Percentiles rank a stretch among this genome's conserved stretches.
phyloP scores from a whole-genome alignment of 1,140 invertebrate genomes.

The Macrostomum lignano region DNA sequence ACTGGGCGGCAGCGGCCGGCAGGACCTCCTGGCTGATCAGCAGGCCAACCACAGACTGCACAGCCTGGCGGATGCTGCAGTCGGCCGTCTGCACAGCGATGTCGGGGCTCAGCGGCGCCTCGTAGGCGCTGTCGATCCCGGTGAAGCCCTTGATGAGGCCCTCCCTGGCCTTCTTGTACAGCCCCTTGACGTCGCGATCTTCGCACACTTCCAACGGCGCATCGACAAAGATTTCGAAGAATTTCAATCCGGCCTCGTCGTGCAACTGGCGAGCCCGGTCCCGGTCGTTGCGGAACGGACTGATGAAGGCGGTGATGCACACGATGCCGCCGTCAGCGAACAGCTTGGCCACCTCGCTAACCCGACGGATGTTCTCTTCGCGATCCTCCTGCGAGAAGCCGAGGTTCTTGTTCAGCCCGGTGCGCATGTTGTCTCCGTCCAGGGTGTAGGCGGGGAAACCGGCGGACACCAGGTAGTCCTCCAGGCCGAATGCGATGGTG shows the following conservation, averaged over 20 bases:
- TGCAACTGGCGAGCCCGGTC: conserved; percentile 61
- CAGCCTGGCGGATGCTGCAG: too few species aligned
- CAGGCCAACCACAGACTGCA: too few species aligned
- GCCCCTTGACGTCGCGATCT: conserved; percentile 66
- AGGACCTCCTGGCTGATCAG: too few species aligned
- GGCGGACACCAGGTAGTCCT: conserved; percentile 43
- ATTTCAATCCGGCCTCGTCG: conserved; percentile 36
- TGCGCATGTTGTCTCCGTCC: conserved; percentile 86
- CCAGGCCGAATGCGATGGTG: conserved; percentile 77
- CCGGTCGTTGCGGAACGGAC: conserved; percentile 73
- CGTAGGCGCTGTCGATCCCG: conserved; percentile 80
- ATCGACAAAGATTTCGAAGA: conserved; percentile 44
- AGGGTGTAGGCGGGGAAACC: conserved; percentile 70
- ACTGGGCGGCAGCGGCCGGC: too few species aligned
- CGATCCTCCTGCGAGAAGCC: conserved; percentile 71
- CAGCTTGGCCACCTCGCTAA: conserved; percentile 81
- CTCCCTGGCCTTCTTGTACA: conserved; percentile 84
- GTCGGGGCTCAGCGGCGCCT: conserved; percentile 56
- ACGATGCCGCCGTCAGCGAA: conserved; percentile 90
- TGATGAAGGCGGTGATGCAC: conserved; percentile 79
- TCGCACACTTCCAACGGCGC: conserved; percentile 80
- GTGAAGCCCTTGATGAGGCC: conserved; percentile 85
- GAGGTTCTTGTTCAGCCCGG: conserved; percentile 74
- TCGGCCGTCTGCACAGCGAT: conserved; percentile 54
- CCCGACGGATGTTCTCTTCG: conserved; percentile 75